A percentile compares a stretch with the other conserved stretches of the same genome.
These are phyloP conservation scores for Mayetiola destructor DNA, from an alignment of 2,888 invertebrate genomes.

Conservation along the genomic window DNA sequence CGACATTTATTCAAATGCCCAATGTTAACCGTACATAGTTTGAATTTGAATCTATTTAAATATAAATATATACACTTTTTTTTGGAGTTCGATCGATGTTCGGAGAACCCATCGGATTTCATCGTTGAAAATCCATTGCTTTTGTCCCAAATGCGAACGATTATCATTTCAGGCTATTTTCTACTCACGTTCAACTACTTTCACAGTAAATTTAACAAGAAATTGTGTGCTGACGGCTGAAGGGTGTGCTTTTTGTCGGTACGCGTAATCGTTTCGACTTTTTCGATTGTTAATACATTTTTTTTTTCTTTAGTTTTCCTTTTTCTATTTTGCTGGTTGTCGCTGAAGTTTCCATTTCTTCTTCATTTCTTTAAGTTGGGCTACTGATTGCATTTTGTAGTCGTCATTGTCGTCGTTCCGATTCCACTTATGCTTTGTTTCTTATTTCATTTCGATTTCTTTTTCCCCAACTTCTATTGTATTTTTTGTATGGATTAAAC, in stretches of 20 bases:
- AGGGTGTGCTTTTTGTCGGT: not conserved
- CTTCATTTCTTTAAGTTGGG: not conserved
- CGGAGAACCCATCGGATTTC: no score
- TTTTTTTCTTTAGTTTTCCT: not conserved
- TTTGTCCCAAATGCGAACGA: not conserved
- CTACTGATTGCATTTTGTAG: conserved; percentile 10
- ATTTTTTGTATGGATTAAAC: conserved; percentile 2
- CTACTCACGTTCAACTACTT: conserved; percentile 15
- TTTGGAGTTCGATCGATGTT: no score
- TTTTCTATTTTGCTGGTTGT: not conserved
- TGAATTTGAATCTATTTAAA: no score
- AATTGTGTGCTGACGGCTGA: not conserved
- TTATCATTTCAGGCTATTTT: conserved; percentile 13
- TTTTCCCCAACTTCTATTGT: not conserved
- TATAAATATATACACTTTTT: no score
- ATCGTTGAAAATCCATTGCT: not conserved
- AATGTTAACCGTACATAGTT: no score
- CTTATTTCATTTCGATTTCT: no score
- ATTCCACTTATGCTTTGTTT: no score
- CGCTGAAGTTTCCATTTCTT: not conserved
- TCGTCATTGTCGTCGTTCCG: no score
- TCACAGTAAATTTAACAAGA: conserved; percentile 15
- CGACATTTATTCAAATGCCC: no score
- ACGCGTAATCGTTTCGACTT: not conserved
- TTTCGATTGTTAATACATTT: conserved; percentile 2